Conservation (phyloP, 2,888 invertebrate species). For the Melieria omissa region DNA sequence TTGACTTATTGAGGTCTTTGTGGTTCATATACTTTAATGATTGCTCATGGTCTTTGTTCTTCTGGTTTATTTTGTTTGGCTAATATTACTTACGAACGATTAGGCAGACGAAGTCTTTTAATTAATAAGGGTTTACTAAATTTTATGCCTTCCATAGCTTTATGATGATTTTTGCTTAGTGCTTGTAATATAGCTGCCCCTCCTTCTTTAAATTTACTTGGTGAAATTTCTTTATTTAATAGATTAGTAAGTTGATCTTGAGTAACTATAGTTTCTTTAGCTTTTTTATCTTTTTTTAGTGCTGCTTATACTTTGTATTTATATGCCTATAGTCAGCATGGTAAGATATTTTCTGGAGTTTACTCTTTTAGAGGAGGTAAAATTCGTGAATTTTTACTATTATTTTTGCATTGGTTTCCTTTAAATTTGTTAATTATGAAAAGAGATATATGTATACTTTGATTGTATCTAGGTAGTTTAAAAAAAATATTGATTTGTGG, state of each 20-base stretch:
- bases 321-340: conserved; percentile 74
- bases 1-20: conserved; percentile 69
- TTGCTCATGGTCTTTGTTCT: conserved; percentile 75
- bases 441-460: conserved; percentile 69
- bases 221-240: conserved; percentile 75
- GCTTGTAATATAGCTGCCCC: conserved; percentile 75
- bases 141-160: conserved; percentile 71
- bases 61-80: conserved; percentile 76
- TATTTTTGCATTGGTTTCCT: conserved; percentile 73
- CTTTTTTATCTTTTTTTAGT: conserved; percentile 74
- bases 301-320: conserved; percentile 75
- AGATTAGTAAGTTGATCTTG: conserved; percentile 70
- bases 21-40: conserved; percentile 72
- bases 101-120: conserved; percentile 72
- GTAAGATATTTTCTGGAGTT: conserved; percentile 68
- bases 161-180: conserved; percentile 76
- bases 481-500: conserved; percentile 77
- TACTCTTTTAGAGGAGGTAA: conserved; percentile 69
- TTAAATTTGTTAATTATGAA: conserved; percentile 74
- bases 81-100: conserved; percentile 74
- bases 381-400: conserved; percentile 72
- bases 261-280: conserved; percentile 69
- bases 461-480: conserved; percentile 75
- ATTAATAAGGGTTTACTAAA: conserved; percentile 74
- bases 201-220: conserved; percentile 75